Evolutionary conservation across 2,113 vertebrate species (phyloP).

Genomic region (Carassius auratus): DNA sequence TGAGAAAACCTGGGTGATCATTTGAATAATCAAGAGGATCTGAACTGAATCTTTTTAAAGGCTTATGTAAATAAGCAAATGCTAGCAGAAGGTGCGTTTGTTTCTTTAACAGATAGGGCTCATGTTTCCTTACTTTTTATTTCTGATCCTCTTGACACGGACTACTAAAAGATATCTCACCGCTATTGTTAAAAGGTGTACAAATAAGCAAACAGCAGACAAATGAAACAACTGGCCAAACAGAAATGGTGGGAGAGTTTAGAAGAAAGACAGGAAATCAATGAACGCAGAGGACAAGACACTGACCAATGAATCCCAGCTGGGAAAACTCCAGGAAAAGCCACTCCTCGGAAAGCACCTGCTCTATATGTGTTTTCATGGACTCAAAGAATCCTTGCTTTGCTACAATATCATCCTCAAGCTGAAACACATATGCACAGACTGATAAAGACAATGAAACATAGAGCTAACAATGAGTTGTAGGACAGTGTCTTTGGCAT

Average conservation of each 20-base stretch:
- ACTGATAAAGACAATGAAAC: neutral
- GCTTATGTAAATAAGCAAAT: neutral
- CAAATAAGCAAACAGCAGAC: neutral
- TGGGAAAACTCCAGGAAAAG: constrained; percentile 94
- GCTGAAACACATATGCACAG: constrained; percentile 69
- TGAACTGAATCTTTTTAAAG: neutral
- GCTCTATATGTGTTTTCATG: constrained; percentile 84
- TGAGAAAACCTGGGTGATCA: neutral
- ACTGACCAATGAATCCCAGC: constrained; percentile 92
- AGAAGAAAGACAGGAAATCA: neutral
- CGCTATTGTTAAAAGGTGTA: neutral
- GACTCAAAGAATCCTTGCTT: constrained; percentile 85
- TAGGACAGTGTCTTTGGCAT: constrained; percentile 6
- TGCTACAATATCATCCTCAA: constrained; percentile 94
- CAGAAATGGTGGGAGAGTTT: neutral
- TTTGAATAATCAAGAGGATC: neutral
- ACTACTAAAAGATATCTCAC: neutral
- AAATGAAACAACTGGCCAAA: neutral
- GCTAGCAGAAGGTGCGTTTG: neutral
- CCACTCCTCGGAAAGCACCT: constrained; percentile 82
- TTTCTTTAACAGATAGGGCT: neutral
- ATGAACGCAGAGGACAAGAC: neutral
- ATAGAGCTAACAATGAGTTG: neutral
- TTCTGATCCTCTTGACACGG: neutral
- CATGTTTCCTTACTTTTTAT: neutral